Evolutionary conservation across 2,113 vertebrate species (phyloP), one percentile per base, ranked within the genome.

Genomic region (Chiloscyllium plagiosum): DNA sequence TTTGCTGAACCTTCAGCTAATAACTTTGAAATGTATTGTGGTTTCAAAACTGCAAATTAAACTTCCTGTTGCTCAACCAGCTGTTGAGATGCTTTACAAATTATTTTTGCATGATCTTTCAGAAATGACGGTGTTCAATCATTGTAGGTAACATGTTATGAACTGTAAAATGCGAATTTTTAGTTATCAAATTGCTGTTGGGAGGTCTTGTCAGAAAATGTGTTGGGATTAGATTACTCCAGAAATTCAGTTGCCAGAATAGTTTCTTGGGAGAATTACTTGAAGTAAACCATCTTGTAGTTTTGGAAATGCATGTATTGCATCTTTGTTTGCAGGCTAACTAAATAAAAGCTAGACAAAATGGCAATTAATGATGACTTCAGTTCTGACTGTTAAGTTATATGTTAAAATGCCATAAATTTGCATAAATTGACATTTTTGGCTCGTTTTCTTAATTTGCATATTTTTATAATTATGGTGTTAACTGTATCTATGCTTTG

Each of bases 51-150:
- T 95, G 20, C 24, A 95, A 72, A 17, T 70, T 50, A 70, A 15
- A 72, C 22, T 95, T 95, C 42, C 37, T 50, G 94, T 76, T 24
- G 69, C 50, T 72, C 47, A 95, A 95, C 69, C 42, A 90, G 87
- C 68, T 95, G 94, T 50, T 72, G 24, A 95, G 66, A 70, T 94
- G 66, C 42, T 15, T 5, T 24, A 69, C 22, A 70, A 66, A 69
- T 94, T 76, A 76, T 72, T 95, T 72, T 72, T 70, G 15, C 66
- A 70, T 29, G 20, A 95, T 70, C 92, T 94, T 56, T 94, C 94
- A 95, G 47, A 50, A 95, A 95, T 95, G 26, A 6, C 65, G 50
- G 17, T 12, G 7, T 47, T 94, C 10, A 42, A 69, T 19, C n/a
- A 17, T 50, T n/a, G 89, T 33, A n/a, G 66, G 68, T 94, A 17